Conservation (phyloP, 2,113 vertebrate species). For the Marmota flaviventris region DNA sequence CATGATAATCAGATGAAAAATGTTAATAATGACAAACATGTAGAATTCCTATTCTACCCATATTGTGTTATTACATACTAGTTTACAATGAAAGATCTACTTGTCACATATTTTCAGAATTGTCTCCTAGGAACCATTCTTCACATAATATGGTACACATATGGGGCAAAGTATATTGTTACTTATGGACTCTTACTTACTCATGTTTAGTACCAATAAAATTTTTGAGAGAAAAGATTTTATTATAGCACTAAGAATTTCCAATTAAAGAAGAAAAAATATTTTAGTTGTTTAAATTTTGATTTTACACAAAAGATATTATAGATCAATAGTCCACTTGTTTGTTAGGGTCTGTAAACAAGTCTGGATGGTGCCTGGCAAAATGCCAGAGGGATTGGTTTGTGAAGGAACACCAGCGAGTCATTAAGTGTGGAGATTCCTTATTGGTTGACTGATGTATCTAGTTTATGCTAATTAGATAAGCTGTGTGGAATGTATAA, state of each 20-base stretch:
- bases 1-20: constrained; percentile 10
- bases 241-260: constrained; percentile 5
- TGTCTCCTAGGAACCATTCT: constrained; percentile 18
- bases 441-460: too few relatives aligned
- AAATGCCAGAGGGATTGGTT: too few relatives aligned
- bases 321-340: neutral
- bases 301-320: neutral
- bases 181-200: neutral
- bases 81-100: neutral
- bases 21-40: neutral
- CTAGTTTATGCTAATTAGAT: too few relatives aligned
- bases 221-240: constrained; percentile 19
- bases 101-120: constrained; percentile 22
- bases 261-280: neutral
- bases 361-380: too few relatives aligned
- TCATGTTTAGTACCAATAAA: constrained; percentile 18
- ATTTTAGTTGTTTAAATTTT: constrained; percentile 14
- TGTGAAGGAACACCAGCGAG: too few relatives aligned
- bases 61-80: neutral
- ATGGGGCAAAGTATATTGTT: neutral
- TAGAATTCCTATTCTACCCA: neutral
- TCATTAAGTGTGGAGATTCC: too few relatives aligned
- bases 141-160: neutral
- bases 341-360: too few relatives aligned
- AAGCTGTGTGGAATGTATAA: too few relatives aligned